Conservation (phyloP, 2,113 vertebrate species). For the Abramis brama region DNA sequence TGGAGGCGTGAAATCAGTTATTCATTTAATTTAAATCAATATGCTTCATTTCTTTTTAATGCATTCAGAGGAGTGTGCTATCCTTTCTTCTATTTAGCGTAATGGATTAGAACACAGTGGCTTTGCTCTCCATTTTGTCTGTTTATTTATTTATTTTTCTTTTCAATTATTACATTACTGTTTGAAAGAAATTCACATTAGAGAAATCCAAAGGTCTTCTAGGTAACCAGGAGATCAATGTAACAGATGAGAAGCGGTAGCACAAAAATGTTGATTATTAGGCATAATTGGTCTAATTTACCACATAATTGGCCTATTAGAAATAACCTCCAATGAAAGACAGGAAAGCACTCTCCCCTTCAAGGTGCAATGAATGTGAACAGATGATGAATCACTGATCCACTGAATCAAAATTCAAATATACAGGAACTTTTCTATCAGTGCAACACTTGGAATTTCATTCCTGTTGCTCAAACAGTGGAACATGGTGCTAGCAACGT, state of each 20-base stretch:
- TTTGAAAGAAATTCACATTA: not conserved
- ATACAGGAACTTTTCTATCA: not conserved
- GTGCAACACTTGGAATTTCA: not conserved
- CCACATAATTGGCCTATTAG: conserved; percentile 19
- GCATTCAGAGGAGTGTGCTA: conserved; percentile 15
- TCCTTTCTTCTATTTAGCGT: conserved; percentile 13
- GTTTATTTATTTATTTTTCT: not conserved
- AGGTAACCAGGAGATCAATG: conserved; percentile 4
- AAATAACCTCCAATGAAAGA: conserved; percentile 10
- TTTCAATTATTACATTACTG: not conserved
- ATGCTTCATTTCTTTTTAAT: conserved; percentile 34
- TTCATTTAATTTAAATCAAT: conserved; percentile 40
- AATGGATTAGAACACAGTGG: conserved; percentile 11
- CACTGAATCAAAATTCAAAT: not conserved
- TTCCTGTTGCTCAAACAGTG: not conserved
- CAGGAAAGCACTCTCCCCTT: not conserved
- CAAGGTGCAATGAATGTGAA: not conserved
- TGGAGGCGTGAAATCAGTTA: conserved; percentile 30
- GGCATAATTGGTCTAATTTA: conserved; percentile 9
- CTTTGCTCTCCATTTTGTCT: conserved; percentile 19
- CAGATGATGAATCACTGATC: not conserved
- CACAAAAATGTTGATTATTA: not conserved
- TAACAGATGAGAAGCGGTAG: not conserved
- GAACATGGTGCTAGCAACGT: not conserved
- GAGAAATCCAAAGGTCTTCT: not conserved